Evolutionary conservation across 2,113 vertebrate genomes (phyloP), one percentile per base, ranked within the genome.

Genomic region (Sminthopsis crassicaudata): DNA sequence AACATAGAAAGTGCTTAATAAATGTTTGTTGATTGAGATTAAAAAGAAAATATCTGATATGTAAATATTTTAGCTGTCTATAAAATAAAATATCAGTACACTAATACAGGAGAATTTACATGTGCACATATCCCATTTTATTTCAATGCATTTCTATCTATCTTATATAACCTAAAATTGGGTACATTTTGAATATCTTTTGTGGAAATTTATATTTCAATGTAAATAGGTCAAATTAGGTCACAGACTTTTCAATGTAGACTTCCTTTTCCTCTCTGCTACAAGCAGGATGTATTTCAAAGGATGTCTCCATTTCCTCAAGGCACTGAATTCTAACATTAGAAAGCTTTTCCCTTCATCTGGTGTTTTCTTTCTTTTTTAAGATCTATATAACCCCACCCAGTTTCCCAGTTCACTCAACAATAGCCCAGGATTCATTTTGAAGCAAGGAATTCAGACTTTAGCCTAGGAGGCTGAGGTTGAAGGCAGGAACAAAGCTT

Each of bases 401-500:
- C 67, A 60, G 19, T 67, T 94, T 95, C 67, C 53, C 96, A 88
- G 8, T 53, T 2, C 95, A 9, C n/a, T 55, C 91, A 94, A 90
- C 26, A 96, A 96, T 46, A 94, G 67, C 93, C 89, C 36, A 97
- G 94, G n/a, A 93, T 93, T 95, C 90, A 97, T 95, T 97, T 93
- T 95, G 95, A 14, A 90, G 57, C 84, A 94, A 95, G 91, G 96
- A 91, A 67, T 60, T 92, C 55, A 90, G 90, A 24, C 19, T 93
- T 92, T 30, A 90, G 46, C 89, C 89, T 54, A 93, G 84, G 92
- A 24, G 14, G 2, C 19, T 92, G 16, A 36, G 46, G 30, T 24
- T 92, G n/a, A 48, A 84, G 51, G 89, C 89, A 50, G 46, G 48
- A 90, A 90, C 48, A 90, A 90, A 90, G 89, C 48, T 51, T 48